These are phyloP conservation scores for Dasyurus viverrinus DNA, from an alignment of 2,113 vertebrate genomes.

Conservation along the genomic window DNA sequence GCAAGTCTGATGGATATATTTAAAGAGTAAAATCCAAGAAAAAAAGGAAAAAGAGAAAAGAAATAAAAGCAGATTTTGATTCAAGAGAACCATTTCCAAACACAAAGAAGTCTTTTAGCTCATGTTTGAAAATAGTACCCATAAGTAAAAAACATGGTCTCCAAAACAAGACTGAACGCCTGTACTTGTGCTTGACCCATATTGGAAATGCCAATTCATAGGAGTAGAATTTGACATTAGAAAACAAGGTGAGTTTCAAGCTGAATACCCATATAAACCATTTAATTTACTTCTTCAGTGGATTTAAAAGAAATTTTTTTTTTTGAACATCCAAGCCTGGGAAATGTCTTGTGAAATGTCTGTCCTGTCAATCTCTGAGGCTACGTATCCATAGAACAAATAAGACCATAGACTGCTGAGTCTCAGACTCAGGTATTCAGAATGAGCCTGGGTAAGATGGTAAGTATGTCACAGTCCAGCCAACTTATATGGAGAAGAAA, in stretches of 20 bases:
- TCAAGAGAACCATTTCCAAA: conserved; percentile 3
- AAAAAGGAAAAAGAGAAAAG: conserved; percentile 10
- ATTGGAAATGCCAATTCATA: background rate
- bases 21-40: background rate
- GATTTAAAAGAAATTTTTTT: conserved; percentile 43
- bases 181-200: conserved; percentile 19
- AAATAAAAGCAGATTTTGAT: conserved; percentile 32
- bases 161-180: background rate
- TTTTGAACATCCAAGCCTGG: background rate
- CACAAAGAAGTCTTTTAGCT: background rate
- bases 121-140: background rate
- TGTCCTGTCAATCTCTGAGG: conserved; percentile 24
- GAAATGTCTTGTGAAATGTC: conserved; percentile 28
- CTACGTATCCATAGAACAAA: conserved; percentile 70
- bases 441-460: background rate
- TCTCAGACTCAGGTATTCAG: conserved; percentile 16
- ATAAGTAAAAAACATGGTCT: background rate
- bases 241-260: conserved; percentile 23
- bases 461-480: conserved; percentile 57
- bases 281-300: conserved; percentile 30
- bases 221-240: background rate
- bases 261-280: background rate
- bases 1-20: background rate
- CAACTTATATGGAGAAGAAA: conserved; percentile 51
- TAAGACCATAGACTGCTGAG: conserved; percentile 62